These are phyloP conservation scores for Cinclus mexicanus DNA, from an alignment of 2,113 vertebrate genomes.

Conservation along the genomic window DNA sequence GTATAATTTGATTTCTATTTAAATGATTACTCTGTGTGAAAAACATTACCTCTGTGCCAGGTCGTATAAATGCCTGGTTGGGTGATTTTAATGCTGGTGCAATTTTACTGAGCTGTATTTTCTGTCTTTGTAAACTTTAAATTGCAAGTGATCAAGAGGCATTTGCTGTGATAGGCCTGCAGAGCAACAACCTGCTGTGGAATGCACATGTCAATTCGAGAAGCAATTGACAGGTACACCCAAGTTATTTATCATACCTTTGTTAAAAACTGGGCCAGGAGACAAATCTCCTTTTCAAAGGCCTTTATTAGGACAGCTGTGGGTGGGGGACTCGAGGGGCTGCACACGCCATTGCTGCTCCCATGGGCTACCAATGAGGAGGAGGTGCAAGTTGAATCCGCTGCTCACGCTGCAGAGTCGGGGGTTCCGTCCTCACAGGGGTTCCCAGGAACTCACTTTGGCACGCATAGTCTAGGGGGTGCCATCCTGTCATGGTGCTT, in stretches of 20 bases:
- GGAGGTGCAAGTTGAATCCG: too few relatives aligned
- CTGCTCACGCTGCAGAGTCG: too few relatives aligned
- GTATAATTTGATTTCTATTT: neutral
- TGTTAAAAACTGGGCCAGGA: too few relatives aligned
- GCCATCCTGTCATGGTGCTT: too few relatives aligned
- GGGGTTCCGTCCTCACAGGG: too few relatives aligned
- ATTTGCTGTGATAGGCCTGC: neutral
- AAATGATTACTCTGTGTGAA: neutral
- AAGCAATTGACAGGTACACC: neutral
- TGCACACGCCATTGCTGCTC: too few relatives aligned
- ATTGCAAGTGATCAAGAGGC: neutral
- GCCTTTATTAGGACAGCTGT: too few relatives aligned
- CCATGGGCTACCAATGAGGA: too few relatives aligned
- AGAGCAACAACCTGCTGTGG: neutral
- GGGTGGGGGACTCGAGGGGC: too few relatives aligned
- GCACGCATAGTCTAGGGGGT: too few relatives aligned
- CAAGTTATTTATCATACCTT: neutral
- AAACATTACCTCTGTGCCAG: neutral
- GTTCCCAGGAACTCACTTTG: too few relatives aligned
- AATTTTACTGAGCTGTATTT: neutral
- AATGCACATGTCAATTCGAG: neutral
- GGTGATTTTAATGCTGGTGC: neutral
- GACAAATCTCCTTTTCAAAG: too few relatives aligned
- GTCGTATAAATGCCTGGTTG: fast-evolving
- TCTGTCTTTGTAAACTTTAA: neutral